Conservation (phyloP, 2,797 vertebrate species). For the Sciurus vulgaris region DNA sequence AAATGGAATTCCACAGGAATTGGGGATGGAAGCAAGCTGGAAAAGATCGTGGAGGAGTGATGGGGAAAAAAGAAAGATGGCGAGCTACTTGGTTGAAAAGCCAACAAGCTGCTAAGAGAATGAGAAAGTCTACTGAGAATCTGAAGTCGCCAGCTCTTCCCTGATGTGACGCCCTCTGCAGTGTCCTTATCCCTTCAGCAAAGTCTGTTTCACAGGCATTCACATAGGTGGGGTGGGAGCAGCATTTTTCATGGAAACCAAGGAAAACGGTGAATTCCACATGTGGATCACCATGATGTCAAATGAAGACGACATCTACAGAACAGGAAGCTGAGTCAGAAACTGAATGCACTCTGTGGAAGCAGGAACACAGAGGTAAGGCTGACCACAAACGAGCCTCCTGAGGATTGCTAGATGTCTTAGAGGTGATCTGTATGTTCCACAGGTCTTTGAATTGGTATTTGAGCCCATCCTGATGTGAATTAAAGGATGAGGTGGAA, state of each 20-base stretch:
- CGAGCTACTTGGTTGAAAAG: not conserved
- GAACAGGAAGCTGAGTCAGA: not conserved
- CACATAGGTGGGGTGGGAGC: not conserved
- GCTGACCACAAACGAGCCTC: not conserved
- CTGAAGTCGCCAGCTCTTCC: not conserved
- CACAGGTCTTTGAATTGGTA: not conserved
- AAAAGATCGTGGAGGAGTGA: not conserved
- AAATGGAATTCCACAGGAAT: not conserved
- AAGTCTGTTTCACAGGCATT: not conserved
- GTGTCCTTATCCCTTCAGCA: not conserved
- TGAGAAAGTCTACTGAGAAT: not conserved
- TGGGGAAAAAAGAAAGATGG: not conserved
- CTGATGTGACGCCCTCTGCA: rapidly evolving
- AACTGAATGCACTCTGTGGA: not conserved
- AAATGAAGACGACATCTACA: not conserved
- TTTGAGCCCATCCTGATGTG: not conserved
- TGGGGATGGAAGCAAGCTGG: not conserved
- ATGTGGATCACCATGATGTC: not conserved
- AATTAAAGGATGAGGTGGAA: not conserved
- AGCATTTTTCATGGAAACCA: not conserved
- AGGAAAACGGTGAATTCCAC: not conserved
- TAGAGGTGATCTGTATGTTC: not conserved
- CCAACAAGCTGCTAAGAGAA: not conserved
- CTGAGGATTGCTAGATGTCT: not conserved
- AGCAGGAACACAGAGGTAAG: not conserved